Evolutionary conservation across 2,888 invertebrate genomes (phyloP), one percentile per base, ranked within the genome.

Genomic region (Conchocele bisecta): DNA sequence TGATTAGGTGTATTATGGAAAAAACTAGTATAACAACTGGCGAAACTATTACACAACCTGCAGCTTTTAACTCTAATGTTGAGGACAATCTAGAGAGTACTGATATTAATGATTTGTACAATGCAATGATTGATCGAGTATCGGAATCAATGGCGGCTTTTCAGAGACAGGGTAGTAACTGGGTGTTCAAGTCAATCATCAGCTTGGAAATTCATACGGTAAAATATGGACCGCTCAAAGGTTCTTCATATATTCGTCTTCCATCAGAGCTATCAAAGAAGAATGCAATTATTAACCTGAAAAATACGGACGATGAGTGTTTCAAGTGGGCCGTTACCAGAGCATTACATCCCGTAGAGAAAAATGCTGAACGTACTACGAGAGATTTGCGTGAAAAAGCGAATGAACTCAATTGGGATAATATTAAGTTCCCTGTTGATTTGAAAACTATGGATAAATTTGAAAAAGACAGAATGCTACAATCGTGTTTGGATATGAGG

Each of bases 281-380:
- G 39, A 50, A 73, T 11, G 78, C 75, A 13, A 29, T 79, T 28
- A 68, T 79, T 24, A 81, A 76, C 35, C 53, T 81, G 3, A 42
- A 79, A 53, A 81, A 81, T 51, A 65, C 61, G 5, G 80, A 79
- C 42, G 37, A 67, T 13, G 59, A 76, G 42, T 79, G 81, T 39
- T 76, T 81, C 53, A 58, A 44, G 44, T 81, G 79, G 75, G 35
- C 70, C 13, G 50, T 78, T 17, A 26, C 68, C 15, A 48, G 65
- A 15, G 74, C 76, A 0, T 35, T 77, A 28, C 33, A 78, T 31
- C 68, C 71, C 9, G 64, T 15, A 15, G 41, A 53, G 6, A 31
- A 53, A 1, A 5, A 79, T 42, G 41, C 54, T 13, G 48, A 70
- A n/a, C 17, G 58, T 3, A 31, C 63, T 15, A 33, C 39, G 0